Evolutionary conservation across 2,113 vertebrate species (phyloP).

Genomic region (Larimichthys crocea): DNA sequence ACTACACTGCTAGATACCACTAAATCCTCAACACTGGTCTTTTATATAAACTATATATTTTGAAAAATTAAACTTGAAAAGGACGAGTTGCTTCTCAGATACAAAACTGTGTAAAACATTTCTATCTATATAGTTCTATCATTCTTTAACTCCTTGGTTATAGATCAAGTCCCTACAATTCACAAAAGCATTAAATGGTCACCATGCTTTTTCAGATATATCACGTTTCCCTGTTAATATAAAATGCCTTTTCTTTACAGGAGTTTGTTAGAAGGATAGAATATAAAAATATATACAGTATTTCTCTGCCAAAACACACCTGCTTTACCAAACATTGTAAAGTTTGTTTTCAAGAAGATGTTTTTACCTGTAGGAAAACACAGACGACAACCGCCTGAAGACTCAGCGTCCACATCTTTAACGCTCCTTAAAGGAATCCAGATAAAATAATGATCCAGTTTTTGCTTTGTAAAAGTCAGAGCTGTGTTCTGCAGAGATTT

Average conservation of each 20-base stretch:
- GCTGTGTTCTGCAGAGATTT: neutral
- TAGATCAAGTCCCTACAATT: neutral
- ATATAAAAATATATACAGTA: neutral
- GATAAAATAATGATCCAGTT: neutral
- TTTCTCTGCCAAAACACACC: neutral
- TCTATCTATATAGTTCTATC: no score
- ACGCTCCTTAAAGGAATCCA: neutral
- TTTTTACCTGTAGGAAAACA: slow-evolving; percentile 64
- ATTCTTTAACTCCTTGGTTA: no score
- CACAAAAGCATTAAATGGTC: neutral
- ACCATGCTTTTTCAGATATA: no score
- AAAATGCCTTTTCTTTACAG: neutral
- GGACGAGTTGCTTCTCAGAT: no score
- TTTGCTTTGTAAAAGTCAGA: neutral
- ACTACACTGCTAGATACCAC: no score
- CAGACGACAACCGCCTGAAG: slow-evolving; percentile 38
- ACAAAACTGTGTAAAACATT: no score
- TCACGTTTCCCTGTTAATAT: neutral
- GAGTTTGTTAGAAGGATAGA: neutral
- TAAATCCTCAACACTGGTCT: no score
- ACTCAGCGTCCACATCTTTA: slow-evolving; percentile 51
- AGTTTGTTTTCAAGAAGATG: neutral
- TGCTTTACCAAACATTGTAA: neutral
- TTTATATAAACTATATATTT: no score
- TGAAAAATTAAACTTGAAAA: no score